Evolutionary conservation across 2,113 vertebrate genomes (phyloP).

Genomic region (Petrocephalus microphthalmus): DNA sequence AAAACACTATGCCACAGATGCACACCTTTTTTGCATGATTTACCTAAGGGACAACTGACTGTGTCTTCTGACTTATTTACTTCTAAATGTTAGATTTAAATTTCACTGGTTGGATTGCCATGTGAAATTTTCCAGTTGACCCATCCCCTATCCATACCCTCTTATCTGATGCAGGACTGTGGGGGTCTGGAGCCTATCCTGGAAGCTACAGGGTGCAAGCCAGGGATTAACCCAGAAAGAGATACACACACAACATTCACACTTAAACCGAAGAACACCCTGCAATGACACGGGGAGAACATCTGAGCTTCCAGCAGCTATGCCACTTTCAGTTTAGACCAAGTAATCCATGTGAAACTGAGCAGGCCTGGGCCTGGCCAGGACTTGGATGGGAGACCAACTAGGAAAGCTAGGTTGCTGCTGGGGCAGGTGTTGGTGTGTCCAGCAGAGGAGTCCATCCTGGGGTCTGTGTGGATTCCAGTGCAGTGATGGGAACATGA

Average conservation of each 20-base stretch:
- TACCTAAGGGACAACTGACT: background rate
- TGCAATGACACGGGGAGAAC: background rate
- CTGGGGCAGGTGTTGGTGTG: no score
- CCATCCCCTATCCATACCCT: background rate
- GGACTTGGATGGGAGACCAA: no score
- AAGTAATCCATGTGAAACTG: no score
- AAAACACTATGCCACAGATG: background rate
- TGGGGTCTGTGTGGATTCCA: no score
- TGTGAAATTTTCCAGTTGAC: background rate
- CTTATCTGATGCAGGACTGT: background rate
- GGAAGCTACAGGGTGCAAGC: background rate
- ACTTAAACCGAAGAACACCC: background rate
- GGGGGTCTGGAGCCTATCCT: background rate
- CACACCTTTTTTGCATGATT: background rate
- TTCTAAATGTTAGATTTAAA: background rate
- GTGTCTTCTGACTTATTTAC: background rate
- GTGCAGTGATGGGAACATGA: no score
- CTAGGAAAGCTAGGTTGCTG: no score
- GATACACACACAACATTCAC: background rate
- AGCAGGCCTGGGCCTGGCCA: no score
- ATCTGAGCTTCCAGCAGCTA: no score
- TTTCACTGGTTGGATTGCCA: background rate
- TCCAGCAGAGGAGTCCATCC: no score
- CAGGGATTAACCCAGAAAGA: background rate
- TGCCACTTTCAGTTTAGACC: no score